Evolutionary conservation across 2,888 invertebrate species (phyloP), one percentile per base, ranked within the genome.

Genomic region (Malthinus flaveolus): DNA sequence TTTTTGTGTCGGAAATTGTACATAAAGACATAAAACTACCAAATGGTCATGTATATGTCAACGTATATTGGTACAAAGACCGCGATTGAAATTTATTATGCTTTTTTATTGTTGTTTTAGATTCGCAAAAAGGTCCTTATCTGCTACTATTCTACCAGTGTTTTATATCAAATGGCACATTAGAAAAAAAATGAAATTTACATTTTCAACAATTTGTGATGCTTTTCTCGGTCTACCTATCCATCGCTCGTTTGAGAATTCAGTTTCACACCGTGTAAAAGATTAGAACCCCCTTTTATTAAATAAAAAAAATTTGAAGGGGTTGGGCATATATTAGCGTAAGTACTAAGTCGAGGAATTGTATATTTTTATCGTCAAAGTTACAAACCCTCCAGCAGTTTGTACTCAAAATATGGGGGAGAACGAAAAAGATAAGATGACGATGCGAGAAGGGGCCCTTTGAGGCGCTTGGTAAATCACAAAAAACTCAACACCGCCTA

Each of bases 1-100:
- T 9, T 42, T 42, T 15, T 13, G n/a, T 13, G 10, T 23, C 39
- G 39, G 39, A 42, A 42, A 42, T 23, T 42, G 39, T 23, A 23
- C 23, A 23, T 42, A 42, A 23, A 42, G 39, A 15, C 9, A 42
- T 42, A 42, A 42, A 39, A 42, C 13, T 42, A 42, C 39, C 23
- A 42, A 42, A 42, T 15, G 39, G 39, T 42, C 39, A 15, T 42
- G 39, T 42, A 42, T 42, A 15, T 42, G 39, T 42, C 39, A 42
- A 42, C 39, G 23, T 5, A 23, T 9, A 42, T 42, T 42, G 13
- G 39, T 15, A 42, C 39, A 23, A 42, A 42, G 23, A 42, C 39
- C 23, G 23, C 23, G 23, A 42, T 42, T 42, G 13, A 15, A 42
- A 42, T 42, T 42, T 42, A 42, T 42, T 42, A 42, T 42, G 5